These are phyloP conservation scores for Criorhina ranunculi DNA, from an alignment of 2,888 invertebrate genomes.

Conservation along the genomic window DNA sequence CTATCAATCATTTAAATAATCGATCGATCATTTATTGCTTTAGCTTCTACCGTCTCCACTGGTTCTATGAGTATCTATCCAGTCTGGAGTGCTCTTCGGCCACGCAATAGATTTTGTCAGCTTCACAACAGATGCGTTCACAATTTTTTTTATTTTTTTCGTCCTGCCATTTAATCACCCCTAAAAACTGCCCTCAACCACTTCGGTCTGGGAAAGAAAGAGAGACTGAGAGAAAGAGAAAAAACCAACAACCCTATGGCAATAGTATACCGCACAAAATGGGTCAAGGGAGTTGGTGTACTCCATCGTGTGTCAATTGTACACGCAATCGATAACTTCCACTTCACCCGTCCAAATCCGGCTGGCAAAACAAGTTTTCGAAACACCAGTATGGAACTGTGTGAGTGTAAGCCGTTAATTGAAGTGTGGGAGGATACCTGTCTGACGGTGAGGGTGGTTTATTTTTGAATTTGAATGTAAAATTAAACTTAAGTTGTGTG, in stretches of 20 bases:
- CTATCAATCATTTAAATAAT: constrained; percentile 45
- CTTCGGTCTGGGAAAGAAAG: constrained; percentile 2
- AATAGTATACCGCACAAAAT: constrained; percentile 20
- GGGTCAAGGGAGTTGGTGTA: constrained; percentile 48
- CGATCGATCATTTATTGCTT: constrained; percentile 30
- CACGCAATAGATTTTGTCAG: constrained; percentile 28
- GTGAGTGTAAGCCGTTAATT: background rate
- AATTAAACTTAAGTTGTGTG: background rate
- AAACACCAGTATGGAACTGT: background rate
- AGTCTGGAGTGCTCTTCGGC: background rate
- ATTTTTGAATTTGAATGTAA: constrained; percentile 24
- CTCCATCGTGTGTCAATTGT: constrained; percentile 46
- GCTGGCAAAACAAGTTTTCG: constrained; percentile 7
- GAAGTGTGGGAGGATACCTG: background rate
- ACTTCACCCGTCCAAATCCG: constrained; percentile 14
- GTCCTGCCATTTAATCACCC: constrained; percentile 24
- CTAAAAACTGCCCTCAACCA: constrained; percentile 32
- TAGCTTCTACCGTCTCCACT: background rate
- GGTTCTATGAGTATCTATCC: background rate
- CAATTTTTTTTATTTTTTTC: constrained; percentile 6
- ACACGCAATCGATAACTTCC: constrained; percentile 49
- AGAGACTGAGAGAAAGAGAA: background rate
- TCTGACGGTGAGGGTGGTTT: background rate
- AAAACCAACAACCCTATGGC: background rate
- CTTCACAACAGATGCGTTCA: constrained; percentile 14